Evolutionary conservation across 2,113 vertebrate species (phyloP).

Genomic region (Bettongia penicillata): DNA sequence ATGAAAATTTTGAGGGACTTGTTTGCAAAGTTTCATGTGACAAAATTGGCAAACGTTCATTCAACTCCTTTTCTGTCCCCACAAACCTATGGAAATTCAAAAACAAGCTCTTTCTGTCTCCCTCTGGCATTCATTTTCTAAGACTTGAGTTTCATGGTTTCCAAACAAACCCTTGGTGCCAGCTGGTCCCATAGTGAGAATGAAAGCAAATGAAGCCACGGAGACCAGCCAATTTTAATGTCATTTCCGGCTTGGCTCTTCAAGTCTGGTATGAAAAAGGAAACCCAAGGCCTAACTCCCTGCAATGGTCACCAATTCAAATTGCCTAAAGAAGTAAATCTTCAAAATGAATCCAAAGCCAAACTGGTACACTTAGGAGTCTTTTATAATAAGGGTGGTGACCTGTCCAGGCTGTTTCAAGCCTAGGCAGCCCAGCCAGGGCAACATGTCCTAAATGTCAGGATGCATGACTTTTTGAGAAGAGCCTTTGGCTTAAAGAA

Average conservation of each 20-base stretch:
- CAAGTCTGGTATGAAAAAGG: conserved; percentile 75
- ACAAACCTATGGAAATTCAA: conserved; percentile 73
- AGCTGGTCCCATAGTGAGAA: conserved; percentile 73
- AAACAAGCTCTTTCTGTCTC: conserved; percentile 66
- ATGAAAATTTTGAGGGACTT: not conserved
- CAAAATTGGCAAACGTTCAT: conserved; percentile 44
- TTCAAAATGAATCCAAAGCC: conserved; percentile 67
- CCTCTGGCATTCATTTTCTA: conserved; percentile 61
- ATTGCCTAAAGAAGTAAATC: conserved; percentile 35
- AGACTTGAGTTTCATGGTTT: conserved; percentile 75
- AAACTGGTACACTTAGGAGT: conserved; percentile 35
- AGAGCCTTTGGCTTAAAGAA: conserved; percentile 54
- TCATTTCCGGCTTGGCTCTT: conserved; percentile 68
- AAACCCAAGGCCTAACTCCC: conserved; percentile 69
- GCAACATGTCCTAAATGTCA: conserved; percentile 8
- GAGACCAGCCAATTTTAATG: conserved; percentile 78
- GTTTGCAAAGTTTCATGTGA: not conserved
- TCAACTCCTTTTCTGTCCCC: conserved; percentile 49
- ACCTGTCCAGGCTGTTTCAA: conserved; percentile 10
- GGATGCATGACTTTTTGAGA: not conserved
- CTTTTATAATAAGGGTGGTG: conserved; percentile 52
- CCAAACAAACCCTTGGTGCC: conserved; percentile 71
- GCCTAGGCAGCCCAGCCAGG: not conserved
- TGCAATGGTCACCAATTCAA: conserved; percentile 62
- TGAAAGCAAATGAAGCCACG: conserved; percentile 77